Conservation (phyloP, 2,113 vertebrate genomes). For the Diadophis punctatus region DNA sequence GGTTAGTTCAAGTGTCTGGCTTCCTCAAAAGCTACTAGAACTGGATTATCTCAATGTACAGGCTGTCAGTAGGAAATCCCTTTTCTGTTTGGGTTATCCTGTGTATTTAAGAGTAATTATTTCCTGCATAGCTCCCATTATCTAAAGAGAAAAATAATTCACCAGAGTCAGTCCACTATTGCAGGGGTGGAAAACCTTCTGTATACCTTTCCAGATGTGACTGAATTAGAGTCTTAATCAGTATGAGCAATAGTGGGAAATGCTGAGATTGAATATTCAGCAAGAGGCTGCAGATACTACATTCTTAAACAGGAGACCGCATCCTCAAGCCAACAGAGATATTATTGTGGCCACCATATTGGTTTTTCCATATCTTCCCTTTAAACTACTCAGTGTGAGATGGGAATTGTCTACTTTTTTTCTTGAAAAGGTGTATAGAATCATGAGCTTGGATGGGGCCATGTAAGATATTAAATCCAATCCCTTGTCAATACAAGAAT, state of each 20-base stretch:
- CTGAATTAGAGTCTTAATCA: not conserved
- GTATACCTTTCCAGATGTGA: not conserved
- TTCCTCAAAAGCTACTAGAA: constrained; percentile 5
- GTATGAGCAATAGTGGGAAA: not conserved
- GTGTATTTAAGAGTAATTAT: not conserved
- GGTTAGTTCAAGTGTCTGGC: constrained; percentile 3
- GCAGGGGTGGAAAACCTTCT: not conserved
- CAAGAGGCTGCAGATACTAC: not conserved
- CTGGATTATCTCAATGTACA: not conserved
- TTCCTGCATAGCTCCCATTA: not conserved
- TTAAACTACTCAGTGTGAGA: not conserved
- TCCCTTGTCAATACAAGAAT: not conserved
- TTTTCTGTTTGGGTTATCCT: not conserved
- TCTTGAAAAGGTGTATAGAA: not conserved
- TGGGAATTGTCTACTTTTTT: not conserved
- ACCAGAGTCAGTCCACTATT: not conserved
- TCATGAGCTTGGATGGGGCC: not conserved
- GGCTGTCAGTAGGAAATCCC: constrained; percentile 41
- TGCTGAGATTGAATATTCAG: not conserved
- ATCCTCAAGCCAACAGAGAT: not conserved
- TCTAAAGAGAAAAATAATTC: not conserved
- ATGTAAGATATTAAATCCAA: not conserved
- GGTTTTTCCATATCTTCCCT: not conserved
- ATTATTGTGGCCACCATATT: not conserved
- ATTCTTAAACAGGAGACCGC: not conserved